These are phyloP conservation scores for Hydrolagus colliei DNA, from an alignment of 2,797 vertebrate species.

Conservation along the genomic window DNA sequence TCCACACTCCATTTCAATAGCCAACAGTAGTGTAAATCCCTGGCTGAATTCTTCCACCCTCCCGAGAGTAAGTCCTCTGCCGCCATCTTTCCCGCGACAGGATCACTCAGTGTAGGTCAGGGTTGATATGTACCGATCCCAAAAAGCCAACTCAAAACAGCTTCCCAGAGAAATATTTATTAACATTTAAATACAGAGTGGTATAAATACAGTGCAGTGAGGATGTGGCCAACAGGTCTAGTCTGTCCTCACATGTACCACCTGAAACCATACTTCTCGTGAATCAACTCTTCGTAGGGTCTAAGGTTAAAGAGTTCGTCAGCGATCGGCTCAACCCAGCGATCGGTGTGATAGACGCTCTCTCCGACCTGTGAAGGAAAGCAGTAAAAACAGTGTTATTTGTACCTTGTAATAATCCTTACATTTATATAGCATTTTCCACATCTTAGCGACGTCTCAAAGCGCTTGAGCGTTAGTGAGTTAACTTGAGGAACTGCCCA, in stretches of 20 bases:
- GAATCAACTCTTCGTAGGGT: constrained; percentile 50
- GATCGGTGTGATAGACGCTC: constrained; percentile 69
- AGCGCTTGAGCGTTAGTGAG: too few species aligned
- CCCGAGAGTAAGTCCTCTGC: too few species aligned
- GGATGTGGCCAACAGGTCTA: background rate
- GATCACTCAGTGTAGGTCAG: too few species aligned
- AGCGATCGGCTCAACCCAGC: constrained; percentile 67
- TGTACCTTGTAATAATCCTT: too few species aligned
- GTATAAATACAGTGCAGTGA: background rate
- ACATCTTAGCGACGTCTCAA: too few species aligned
- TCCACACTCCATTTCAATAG: too few species aligned
- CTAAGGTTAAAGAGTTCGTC: constrained; percentile 73
- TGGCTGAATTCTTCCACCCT: too few species aligned
- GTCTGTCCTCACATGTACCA: constrained; percentile 53
- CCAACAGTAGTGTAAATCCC: too few species aligned
- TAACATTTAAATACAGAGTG: background rate
- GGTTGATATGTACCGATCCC: background rate
- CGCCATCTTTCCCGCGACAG: too few species aligned
- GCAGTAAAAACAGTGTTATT: background rate
- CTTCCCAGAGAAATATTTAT: constrained; percentile 10
- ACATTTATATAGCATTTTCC: too few species aligned
- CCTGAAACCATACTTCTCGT: constrained; percentile 59
- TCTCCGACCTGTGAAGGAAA: constrained; percentile 68
- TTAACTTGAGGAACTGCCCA: too few species aligned
- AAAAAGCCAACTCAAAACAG: background rate